A percentile compares a stretch with the other conserved stretches of the same genome.
Evolutionary conservation across 2,888 invertebrate species (phyloP).

Genomic region (Trachelus tabidus): DNA sequence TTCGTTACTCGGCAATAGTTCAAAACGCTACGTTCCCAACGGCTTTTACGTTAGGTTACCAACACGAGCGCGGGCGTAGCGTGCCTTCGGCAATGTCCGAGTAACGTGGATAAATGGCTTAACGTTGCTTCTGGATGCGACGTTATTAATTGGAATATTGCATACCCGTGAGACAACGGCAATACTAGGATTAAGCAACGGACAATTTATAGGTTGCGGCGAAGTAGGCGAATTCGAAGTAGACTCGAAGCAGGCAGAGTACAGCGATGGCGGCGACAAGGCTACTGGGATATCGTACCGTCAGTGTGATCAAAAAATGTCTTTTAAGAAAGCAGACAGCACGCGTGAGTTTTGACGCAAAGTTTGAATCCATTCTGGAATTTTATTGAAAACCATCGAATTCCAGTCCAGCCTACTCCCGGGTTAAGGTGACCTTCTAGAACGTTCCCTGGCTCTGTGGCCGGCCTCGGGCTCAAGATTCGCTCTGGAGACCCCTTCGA

Average conservation of each 20-base stretch:
- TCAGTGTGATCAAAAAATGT: neutral
- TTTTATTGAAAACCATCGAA: too few species aligned
- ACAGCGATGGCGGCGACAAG: too few species aligned
- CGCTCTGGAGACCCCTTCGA: neutral
- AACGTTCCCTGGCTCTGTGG: neutral
- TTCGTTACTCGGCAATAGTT: neutral
- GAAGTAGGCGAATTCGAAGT: neutral
- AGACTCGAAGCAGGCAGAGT: neutral
- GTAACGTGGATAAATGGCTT: neutral
- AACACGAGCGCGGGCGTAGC: neutral
- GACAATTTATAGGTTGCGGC: neutral
- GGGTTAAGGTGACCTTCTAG: neutral
- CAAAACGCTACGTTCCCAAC: neutral
- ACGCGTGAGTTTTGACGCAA: neutral
- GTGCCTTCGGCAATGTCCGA: neutral
- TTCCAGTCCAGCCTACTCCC: too few species aligned
- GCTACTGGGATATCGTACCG: neutral
- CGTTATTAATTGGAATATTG: neutral
- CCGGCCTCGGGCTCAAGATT: neutral
- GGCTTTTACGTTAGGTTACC: neutral
- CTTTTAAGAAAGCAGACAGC: neutral
- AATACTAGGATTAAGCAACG: neutral
- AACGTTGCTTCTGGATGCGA: neutral
- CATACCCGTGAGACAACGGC: neutral
- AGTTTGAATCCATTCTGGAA: too few species aligned